Conservation (phyloP, 30 jellyfish, hydroid and myxozoan genomes). For the Hydractinia echinata region DNA sequence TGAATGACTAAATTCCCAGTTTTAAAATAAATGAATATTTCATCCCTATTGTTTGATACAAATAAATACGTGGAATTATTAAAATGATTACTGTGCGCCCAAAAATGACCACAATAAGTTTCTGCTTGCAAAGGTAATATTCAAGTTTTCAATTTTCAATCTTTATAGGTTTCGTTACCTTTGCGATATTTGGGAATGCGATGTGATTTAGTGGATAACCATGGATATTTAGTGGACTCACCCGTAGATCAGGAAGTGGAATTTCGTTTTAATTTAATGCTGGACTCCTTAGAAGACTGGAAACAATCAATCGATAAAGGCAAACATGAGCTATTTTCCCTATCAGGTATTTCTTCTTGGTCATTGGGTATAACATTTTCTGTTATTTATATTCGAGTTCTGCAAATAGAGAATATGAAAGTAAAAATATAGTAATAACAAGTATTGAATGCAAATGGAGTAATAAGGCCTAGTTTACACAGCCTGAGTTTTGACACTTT, state of each 20-base stretch:
- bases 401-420: no score
- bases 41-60: no score
- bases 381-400: no score
- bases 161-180: conserved; percentile 41
- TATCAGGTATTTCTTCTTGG: conserved; percentile 40
- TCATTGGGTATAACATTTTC: no score
- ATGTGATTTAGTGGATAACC: conserved; percentile 54
- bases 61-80: no score
- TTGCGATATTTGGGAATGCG: conserved; percentile 67
- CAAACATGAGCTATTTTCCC: conserved; percentile 31
- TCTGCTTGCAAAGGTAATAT: no score
- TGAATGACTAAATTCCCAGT: no score
- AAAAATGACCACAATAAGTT: no score
- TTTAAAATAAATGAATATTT: no score
- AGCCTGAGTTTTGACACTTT: neutral
- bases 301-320: conserved; percentile 29
- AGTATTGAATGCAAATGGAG: no score
- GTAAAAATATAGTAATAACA: no score
- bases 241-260: conserved; percentile 78
- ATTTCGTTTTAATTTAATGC: conserved; percentile 65
- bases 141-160: neutral
- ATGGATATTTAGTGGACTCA: conserved; percentile 54
- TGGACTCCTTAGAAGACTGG: conserved; percentile 74
- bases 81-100: no score
- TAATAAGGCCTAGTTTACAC: neutral